Conservation (phyloP, 2,888 invertebrate species). For the Disparrhopalites patrizii region DNA sequence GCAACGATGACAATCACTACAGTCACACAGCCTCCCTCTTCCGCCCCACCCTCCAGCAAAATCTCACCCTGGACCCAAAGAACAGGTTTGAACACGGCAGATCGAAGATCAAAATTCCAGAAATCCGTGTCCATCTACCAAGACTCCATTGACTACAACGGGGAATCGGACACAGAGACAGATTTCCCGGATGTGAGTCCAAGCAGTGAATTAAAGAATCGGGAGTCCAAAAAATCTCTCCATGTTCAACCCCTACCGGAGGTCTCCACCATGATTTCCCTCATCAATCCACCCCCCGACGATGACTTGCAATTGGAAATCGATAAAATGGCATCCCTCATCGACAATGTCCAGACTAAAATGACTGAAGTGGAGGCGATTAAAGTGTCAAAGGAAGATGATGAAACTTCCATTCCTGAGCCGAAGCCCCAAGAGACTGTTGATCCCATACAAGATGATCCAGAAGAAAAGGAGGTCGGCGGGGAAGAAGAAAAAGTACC, state of each 20-base stretch:
- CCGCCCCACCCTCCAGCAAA: conserved; percentile 21
- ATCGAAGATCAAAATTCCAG: conserved; percentile 40
- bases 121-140: conserved; percentile 37
- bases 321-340: conserved; percentile 39
- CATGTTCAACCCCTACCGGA: conserved; percentile 42
- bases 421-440: neutral
- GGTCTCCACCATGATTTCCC: conserved; percentile 43
- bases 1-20: neutral
- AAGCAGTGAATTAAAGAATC: conserved; percentile 5
- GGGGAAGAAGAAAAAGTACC: no score
- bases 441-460: neutral
- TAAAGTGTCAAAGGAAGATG: neutral
- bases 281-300: conserved; percentile 37
- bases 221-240: conserved; percentile 30
- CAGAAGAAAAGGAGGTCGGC: neutral
- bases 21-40: conserved; percentile 2
- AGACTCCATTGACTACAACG: conserved; percentile 16
- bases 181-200: conserved; percentile 10
- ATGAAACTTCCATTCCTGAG: neutral
- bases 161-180: conserved; percentile 28
- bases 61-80: conserved; percentile 35
- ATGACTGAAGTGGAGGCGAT: conserved; percentile 1
- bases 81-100: conserved; percentile 31
- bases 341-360: conserved; percentile 35
- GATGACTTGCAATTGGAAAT: conserved; percentile 23